Conservation (phyloP, 2,888 invertebrate species). For the Hypercompe scribonia region DNA sequence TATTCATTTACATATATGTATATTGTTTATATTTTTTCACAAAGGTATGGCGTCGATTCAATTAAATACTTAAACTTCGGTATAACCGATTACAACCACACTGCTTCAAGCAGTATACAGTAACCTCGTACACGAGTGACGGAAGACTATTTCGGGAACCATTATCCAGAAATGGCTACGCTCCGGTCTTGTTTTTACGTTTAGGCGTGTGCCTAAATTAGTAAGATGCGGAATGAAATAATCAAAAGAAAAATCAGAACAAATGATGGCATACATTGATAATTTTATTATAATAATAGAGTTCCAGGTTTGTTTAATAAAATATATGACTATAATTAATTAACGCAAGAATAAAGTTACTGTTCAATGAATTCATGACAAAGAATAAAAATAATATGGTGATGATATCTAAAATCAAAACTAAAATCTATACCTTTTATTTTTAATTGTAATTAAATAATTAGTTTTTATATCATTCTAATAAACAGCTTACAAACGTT, state of each 20-base stretch:
- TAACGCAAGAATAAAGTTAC: neutral
- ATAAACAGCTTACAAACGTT: no score
- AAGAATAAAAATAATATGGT: neutral
- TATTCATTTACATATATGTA: no score
- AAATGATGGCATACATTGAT: neutral
- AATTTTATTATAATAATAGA: neutral
- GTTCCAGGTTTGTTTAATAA: neutral
- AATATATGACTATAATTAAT: neutral
- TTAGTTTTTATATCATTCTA: neutral
- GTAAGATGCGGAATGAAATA: constrained; percentile 46
- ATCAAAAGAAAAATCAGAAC: constrained; percentile 14
- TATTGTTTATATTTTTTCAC: neutral
- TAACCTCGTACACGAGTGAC: constrained; percentile 72
- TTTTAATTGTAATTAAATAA: neutral
- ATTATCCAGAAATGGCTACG: constrained; percentile 83
- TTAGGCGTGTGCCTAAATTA: constrained; percentile 52
- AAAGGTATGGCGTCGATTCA: neutral
- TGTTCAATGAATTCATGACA: neutral
- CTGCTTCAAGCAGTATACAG: constrained; percentile 27
- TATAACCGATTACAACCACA: constrained; percentile 42
- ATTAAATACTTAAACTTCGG: neutral
- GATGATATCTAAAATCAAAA: neutral
- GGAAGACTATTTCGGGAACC: constrained; percentile 79
- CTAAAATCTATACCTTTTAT: neutral
- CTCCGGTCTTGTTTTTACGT: constrained; percentile 75